Base-by-base conservation (phyloP, 1,140 invertebrate species). In the Trichonephila inaurata region DNA sequence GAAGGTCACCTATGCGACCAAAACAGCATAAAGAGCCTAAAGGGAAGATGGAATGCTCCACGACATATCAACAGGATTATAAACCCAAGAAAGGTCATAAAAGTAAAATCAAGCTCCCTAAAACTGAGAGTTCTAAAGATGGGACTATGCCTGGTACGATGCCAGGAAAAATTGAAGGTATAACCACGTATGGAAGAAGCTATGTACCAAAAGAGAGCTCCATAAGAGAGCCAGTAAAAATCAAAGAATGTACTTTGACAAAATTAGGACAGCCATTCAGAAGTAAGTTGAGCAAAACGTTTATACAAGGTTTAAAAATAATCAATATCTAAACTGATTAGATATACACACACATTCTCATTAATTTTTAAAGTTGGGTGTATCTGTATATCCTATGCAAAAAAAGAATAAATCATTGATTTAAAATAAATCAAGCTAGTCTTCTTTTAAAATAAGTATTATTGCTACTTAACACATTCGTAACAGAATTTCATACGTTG, bases 11-110 rank as follows among this genome's bases (percentile, higher is more conserved):
- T 12, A 89, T 77, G 72, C 44, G 72, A 5, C 85, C 85, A 33
- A 69, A 81, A n/a, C n/a, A 24, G 5, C 8, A 14, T 16, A 44
- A 62, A 88, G 60, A 58, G 8, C 85, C 85, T 2, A 93, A 81
- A 51, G 92, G 85, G 2, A 88, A 81, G 3, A 77, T 93, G 51
- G 24, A 18, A 2, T n/a, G 33, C 12, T 24, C 18, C 40, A 93
- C 92, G 0, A 93, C 92, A 10, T 93, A 93, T 24, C 62, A 72
- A 5, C 51, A 89, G 8, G 92, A 93, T 58, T 93, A 40, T 60
- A 51, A 62, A 51, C 69, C 86, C 10, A 77, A 82, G 33, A 81
- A 19, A 4, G 85, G 24, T 2, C n/a, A 66, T 6, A 51, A 6
- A 21, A 44, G 8, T 19, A 40, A 21, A 19, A 28, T 81, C 24